These are phyloP conservation scores for Castor canadensis DNA, from an alignment of 2,113 vertebrate genomes.

Conservation along the genomic window DNA sequence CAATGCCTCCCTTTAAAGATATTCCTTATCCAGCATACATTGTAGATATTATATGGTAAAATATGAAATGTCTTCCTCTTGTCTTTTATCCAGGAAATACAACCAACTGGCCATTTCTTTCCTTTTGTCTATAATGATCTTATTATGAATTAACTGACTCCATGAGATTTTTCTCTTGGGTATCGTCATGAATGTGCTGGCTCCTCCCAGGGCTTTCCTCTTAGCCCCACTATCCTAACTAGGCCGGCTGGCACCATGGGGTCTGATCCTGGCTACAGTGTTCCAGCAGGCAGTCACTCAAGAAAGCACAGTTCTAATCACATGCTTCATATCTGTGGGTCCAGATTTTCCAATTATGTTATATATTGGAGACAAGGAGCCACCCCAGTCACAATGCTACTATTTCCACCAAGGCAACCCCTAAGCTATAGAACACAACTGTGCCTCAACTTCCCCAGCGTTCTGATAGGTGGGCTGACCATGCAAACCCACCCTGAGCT, in stretches of 20 bases:
- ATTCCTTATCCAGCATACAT: too few species aligned
- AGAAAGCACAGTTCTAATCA: neutral
- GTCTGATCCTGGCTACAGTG: too few species aligned
- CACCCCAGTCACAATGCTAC: neutral
- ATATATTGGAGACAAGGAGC: neutral
- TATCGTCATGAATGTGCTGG: neutral
- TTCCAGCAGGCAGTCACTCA: neutral
- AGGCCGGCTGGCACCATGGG: too few species aligned
- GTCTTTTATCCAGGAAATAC: neutral
- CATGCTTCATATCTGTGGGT: rapidly evolving
- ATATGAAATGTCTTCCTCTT: neutral
- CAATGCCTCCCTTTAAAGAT: too few species aligned
- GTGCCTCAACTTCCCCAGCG: neutral
- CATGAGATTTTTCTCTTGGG: too few species aligned
- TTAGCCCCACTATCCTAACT: too few species aligned
- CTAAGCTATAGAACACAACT: neutral
- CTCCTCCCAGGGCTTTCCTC: neutral
- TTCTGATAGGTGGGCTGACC: neutral
- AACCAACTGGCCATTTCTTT: too few species aligned
- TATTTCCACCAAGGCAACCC: neutral
- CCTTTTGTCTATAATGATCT: too few species aligned
- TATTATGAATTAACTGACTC: too few species aligned
- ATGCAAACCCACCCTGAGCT: neutral
- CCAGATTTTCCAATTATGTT: neutral
- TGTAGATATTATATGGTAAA: neutral